These are phyloP conservation scores for Caenorhabditis angaria DNA, from an alignment of 2,888 invertebrate genomes.

Conservation along the genomic window DNA sequence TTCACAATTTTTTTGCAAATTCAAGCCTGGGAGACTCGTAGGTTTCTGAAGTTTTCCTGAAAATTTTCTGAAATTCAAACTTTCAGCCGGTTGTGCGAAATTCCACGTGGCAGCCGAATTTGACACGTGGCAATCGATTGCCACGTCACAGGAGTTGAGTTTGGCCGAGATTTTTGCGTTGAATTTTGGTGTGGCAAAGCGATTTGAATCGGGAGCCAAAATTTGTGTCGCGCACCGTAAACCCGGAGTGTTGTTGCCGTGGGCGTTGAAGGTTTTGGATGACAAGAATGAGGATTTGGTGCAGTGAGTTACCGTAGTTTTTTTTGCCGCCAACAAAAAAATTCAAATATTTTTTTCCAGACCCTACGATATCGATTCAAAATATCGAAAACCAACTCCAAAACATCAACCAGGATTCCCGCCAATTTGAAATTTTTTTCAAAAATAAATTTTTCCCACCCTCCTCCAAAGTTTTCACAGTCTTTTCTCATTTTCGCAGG, in stretches of 20 bases:
- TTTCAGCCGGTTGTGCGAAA: too few species aligned
- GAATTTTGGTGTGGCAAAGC: not conserved
- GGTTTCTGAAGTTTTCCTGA: too few species aligned
- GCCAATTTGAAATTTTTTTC: not conserved
- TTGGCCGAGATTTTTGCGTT: not conserved
- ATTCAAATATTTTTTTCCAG: not conserved
- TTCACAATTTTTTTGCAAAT: too few species aligned
- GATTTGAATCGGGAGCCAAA: not conserved
- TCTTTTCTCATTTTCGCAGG: not conserved
- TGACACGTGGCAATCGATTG: not conserved
- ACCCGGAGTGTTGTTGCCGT: not conserved
- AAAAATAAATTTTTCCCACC: not conserved
- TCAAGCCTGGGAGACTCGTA: too few species aligned
- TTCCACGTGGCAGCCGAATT: too few species aligned
- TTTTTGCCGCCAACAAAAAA: too few species aligned
- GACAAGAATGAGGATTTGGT: not conserved
- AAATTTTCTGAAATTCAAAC: too few species aligned
- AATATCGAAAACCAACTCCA: not conserved
- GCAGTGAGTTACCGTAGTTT: not conserved
- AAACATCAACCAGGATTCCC: not conserved
- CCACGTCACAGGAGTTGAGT: not conserved
- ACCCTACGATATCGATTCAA: not conserved
- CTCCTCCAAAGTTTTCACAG: not conserved
- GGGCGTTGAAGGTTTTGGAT: not conserved
- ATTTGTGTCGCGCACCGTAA: not conserved